phyloP scores from a whole-genome alignment of 2,888 invertebrate genomes.

The Chrysotoxum bicinctum region DNA sequence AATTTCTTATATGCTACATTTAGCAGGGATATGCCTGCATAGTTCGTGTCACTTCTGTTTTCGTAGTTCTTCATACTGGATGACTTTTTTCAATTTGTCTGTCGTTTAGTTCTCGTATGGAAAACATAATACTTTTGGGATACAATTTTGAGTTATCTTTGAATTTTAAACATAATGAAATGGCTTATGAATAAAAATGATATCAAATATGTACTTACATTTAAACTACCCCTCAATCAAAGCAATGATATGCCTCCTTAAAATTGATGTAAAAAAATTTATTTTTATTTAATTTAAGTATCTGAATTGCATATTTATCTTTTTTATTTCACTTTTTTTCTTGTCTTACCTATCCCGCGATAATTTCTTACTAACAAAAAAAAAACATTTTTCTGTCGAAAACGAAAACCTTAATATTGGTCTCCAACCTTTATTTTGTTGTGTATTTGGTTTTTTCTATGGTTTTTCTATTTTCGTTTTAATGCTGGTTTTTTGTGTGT shows the following conservation, averaged over 20 bases:
- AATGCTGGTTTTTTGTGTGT: constrained; percentile 35
- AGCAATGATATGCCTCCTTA: constrained; percentile 33
- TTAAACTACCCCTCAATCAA: not conserved
- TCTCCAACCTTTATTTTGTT: constrained; percentile 45
- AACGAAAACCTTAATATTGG: constrained; percentile 55
- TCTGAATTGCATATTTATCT: constrained; percentile 70
- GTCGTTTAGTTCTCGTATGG: too few species aligned
- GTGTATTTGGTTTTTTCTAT: constrained; percentile 47
- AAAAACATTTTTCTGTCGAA: constrained; percentile 30
- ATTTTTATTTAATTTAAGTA: constrained; percentile 63
- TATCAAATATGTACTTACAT: not conserved
- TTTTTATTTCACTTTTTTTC: constrained; percentile 73
- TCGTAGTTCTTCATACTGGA: too few species aligned
- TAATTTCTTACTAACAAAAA: constrained; percentile 69
- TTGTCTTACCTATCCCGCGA: constrained; percentile 73
- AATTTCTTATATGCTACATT: too few species aligned
- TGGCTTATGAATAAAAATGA: too few species aligned
- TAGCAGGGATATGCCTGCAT: too few species aligned
- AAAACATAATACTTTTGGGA: too few species aligned
- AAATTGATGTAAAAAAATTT: constrained; percentile 48
- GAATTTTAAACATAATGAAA: too few species aligned
- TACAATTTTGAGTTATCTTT: too few species aligned
- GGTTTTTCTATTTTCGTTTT: constrained; percentile 51
- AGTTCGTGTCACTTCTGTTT: too few species aligned
- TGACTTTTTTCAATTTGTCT: too few species aligned